phyloP scores from a whole-genome alignment of 2,113 vertebrate species.

The Limnothrissa miodon region DNA sequence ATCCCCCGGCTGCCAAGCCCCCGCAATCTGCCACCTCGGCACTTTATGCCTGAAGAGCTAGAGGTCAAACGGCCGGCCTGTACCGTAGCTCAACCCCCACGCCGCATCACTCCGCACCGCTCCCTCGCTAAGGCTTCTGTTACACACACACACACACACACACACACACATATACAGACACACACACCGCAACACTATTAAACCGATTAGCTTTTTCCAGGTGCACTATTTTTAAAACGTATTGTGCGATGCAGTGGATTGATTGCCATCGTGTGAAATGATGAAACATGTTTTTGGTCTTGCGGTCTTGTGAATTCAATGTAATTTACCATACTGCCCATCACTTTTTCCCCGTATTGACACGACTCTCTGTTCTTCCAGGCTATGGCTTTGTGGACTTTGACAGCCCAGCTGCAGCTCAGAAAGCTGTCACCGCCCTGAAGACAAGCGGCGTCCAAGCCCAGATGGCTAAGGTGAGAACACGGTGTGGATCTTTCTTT shows the following conservation, averaged over 20 bases:
- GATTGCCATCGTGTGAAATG: not conserved
- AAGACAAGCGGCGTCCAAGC: slow-evolving; percentile 94
- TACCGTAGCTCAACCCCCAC: not conserved
- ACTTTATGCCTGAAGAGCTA: slow-evolving; percentile 32
- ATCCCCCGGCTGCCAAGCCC: slow-evolving; percentile 37
- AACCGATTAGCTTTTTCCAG: not conserved
- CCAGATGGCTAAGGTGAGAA: slow-evolving; percentile 97
- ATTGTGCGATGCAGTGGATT: not conserved
- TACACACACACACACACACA: not conserved
- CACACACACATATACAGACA: not conserved
- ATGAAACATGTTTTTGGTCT: not conserved
- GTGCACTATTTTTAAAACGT: not conserved
- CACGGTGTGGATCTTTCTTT: not conserved
- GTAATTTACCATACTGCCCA: not conserved
- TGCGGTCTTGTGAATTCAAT: not conserved
- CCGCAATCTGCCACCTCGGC: slow-evolving; percentile 58
- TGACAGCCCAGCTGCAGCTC: slow-evolving; percentile 93
- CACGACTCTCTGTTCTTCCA: slow-evolving; percentile 58
- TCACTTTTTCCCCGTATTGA: not conserved
- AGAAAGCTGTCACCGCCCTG: slow-evolving; percentile 94
- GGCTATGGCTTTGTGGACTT: slow-evolving; percentile 99
- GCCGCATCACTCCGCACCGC: not conserved
- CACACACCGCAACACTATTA: not conserved
- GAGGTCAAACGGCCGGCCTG: not conserved
- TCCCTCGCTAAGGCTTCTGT: not conserved